Base-by-base conservation (phyloP, 2,113 vertebrate species). In the Oreochromis tanganicae region DNA sequence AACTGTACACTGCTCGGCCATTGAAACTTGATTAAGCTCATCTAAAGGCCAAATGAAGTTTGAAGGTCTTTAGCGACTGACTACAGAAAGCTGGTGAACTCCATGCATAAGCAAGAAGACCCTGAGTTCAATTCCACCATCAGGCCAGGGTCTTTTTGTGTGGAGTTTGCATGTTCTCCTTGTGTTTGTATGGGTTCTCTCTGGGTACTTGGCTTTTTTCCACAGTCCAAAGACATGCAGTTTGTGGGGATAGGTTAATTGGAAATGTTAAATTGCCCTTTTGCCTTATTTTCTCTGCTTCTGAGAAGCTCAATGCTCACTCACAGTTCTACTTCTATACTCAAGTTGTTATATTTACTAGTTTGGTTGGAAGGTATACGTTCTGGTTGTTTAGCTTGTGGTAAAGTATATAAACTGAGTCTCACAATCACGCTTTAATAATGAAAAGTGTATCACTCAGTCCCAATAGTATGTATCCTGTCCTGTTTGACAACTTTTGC, bases 131-230 rank as follows among this genome's bases (percentile, higher is more conserved):
- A 16, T 59, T 59, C 56, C 24, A 29, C 56, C 56, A 59, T 59
- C 24, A 59, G 13, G 56, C 0, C 27, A 27, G 4, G 27, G 27
- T 27, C 27, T 59, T 59, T 59, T 27, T 29, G 27, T 59, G 7
- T 59, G 56, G 56, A 29, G 56, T 59, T 59, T 59, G 56, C 56
- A 59, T 59, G 56, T 29, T 16, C 27, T 59, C 16, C 27, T 29
- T 4, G 4, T 56, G 21, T 29, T 59, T 59, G 13, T 29, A 13
- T 59, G 13, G 27, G 56, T 29, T 16, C 27, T 59, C 56, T 16
- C 27, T 4, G 13, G 56, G 56, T 59, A 59, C 0, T 59, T 0
- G 4, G 13, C 56, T 59, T 59, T 1, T 1, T 59, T 59, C 56
- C 56, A 59, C 56, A 59, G 56, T 59, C 56, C 56, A 29, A 13